Base-by-base conservation (phyloP, 2,113 vertebrate species). In the Picathartes gymnocephalus region DNA sequence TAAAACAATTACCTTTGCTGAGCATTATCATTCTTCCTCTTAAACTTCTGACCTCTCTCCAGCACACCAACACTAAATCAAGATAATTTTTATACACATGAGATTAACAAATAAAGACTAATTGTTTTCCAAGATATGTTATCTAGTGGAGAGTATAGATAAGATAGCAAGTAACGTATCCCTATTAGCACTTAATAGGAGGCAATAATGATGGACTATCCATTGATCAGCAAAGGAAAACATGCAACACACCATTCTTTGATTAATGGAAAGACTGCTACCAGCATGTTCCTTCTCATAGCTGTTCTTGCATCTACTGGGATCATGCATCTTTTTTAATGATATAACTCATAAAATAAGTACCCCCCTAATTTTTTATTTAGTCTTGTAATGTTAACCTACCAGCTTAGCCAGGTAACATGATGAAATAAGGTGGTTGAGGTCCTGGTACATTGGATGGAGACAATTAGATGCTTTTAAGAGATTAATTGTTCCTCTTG, bases 121-220 rank as follows among this genome's bases (percentile, higher is more conserved):
- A 83, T 90, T 60, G 37, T 95, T 95, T 96, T 91, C 81, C 76
- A 94, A 83, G 21, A 19, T 80, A 27, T 81, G 54, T 90, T 94
- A 87, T 73, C 92, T 93, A 95, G 56, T 39, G 11, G 62, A 88
- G 16, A 90, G 48, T 68, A 37, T 15, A 37, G 73, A 92, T 82
- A 95, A 97, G 94, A 90, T 19, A 81, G 21, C 31, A n/a, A 96
- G 25, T 82, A 94, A 96, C 72, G 89, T 50, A 35, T 27, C 62
- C 65, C 18, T 94, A 60, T 86, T 85, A 93, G 22, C 65, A 47
- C 31, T 90, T 44, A 92, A 87, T 94, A 89, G 11, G 51, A 93
- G 35, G 19, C 18, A 95, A 86, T 47, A 95, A 90, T 81, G 28
- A 71, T 82, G 80, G 31, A 45, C 42, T 88, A 40, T 81, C 42